Evolutionary conservation across 2,888 invertebrate species (phyloP).

Genomic region (Chelonus formosanus): DNA sequence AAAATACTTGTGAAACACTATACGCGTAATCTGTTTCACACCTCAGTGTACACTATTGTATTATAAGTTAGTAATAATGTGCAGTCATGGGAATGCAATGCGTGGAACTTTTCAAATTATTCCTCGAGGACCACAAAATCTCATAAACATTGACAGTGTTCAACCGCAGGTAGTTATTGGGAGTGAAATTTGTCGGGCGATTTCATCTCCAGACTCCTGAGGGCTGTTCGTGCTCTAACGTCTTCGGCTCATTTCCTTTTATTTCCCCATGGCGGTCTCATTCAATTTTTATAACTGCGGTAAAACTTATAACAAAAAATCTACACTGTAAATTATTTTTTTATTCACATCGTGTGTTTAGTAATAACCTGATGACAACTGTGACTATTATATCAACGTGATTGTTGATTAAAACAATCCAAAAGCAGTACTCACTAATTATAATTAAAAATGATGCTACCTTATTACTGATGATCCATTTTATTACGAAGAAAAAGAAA

Average conservation of each 20-base stretch:
- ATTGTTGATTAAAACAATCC: too few relatives aligned
- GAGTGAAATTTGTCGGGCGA: conserved; percentile 53
- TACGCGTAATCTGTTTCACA: conserved; percentile 33
- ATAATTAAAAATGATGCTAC: too few relatives aligned
- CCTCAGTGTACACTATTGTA: conserved; percentile 39
- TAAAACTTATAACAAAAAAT: conserved; percentile 24
- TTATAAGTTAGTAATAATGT: conserved; percentile 40
- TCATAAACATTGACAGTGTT: conserved; percentile 60
- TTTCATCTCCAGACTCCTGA: conserved; percentile 44
- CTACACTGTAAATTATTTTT: conserved; percentile 2
- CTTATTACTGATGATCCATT: too few relatives aligned
- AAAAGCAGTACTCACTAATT: too few relatives aligned
- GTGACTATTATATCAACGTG: too few relatives aligned
- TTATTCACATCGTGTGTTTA: neutral
- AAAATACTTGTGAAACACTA: too few relatives aligned
- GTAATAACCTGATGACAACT: too few relatives aligned
- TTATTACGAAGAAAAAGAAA: too few relatives aligned
- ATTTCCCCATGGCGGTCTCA: conserved; percentile 22
- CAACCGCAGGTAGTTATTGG: conserved; percentile 58
- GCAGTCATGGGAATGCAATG: conserved; percentile 41
- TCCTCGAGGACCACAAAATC: conserved; percentile 54
- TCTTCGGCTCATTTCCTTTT: conserved; percentile 25
- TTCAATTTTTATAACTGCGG: conserved; percentile 32
- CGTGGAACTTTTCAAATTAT: conserved; percentile 52
- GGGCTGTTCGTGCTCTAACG: conserved; percentile 27